These are phyloP conservation scores for Orthosia gracilis DNA, from an alignment of 2,888 invertebrate species.

Conservation along the genomic window DNA sequence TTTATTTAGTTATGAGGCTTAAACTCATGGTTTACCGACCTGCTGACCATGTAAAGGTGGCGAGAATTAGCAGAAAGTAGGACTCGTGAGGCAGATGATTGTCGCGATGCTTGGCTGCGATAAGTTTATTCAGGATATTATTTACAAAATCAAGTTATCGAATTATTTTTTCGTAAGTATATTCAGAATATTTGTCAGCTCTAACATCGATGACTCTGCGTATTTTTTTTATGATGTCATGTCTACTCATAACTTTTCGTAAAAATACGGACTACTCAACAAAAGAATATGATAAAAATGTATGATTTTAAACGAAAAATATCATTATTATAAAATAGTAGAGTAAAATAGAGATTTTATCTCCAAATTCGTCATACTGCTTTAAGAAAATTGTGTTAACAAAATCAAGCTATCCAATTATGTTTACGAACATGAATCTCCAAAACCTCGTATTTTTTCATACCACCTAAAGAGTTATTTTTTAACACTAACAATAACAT, in stretches of 20 bases:
- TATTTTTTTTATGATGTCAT: background rate
- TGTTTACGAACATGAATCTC: background rate
- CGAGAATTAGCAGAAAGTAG: background rate
- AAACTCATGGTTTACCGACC: fast-evolving
- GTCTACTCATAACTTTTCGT: too few relatives aligned
- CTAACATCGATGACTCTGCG: background rate
- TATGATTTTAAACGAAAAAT: background rate
- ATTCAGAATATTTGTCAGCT: background rate
- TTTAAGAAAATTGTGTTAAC: background rate
- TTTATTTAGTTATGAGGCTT: background rate
- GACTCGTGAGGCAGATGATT: too few relatives aligned
- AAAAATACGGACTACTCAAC: too few relatives aligned
- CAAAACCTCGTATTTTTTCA: conserved; percentile 5
- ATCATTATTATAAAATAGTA: too few relatives aligned
- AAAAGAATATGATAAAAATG: too few relatives aligned
- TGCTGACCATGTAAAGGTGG: background rate
- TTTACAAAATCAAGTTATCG: too few relatives aligned
- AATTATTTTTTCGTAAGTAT: too few relatives aligned
- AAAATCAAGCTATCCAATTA: too few relatives aligned
- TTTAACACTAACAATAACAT: conserved; percentile 30
- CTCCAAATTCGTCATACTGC: background rate
- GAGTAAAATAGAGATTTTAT: background rate
- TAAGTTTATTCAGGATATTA: background rate
- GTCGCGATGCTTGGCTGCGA: background rate
- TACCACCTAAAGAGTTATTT: background rate